Evolutionary conservation across 2,888 invertebrate species (phyloP).

Genomic region (Plutella xylostella): DNA sequence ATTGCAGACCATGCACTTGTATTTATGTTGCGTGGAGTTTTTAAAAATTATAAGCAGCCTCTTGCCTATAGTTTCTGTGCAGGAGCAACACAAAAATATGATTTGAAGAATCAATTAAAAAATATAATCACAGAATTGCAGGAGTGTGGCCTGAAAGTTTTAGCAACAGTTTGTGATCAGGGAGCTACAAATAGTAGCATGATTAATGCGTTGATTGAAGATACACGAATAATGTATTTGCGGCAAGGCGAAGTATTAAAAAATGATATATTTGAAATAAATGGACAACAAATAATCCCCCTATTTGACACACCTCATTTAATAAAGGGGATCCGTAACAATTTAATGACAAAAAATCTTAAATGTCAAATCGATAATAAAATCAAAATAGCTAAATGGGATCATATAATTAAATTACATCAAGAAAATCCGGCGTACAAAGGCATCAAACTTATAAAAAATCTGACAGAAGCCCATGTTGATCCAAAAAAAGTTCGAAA

Average conservation of each 20-base stretch:
- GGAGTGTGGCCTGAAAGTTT: neutral
- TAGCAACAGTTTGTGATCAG: slow-evolving; percentile 13
- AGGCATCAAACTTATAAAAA: slow-evolving; percentile 12
- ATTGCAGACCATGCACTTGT: slow-evolving; percentile 16
- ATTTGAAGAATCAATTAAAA: slow-evolving; percentile 9
- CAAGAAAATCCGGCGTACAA: slow-evolving; percentile 12
- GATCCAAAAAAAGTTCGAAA: slow-evolving; percentile 9
- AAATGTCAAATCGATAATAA: slow-evolving; percentile 5
- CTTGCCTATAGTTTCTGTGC: slow-evolving; percentile 13
- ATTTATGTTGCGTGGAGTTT: slow-evolving; percentile 13
- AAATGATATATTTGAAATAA: slow-evolving; percentile 6
- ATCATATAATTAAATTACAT: slow-evolving; percentile 8
- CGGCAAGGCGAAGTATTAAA: slow-evolving; percentile 4
- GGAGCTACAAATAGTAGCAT: slow-evolving; percentile 11
- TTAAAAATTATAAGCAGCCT: slow-evolving; percentile 15
- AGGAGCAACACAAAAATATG: slow-evolving; percentile 9
- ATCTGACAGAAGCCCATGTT: slow-evolving; percentile 13
- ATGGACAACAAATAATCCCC: slow-evolving; percentile 10
- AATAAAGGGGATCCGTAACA: slow-evolving; percentile 16
- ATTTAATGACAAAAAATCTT: slow-evolving; percentile 13
- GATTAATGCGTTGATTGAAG: slow-evolving; percentile 9
- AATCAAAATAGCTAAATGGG: slow-evolving; percentile 11
- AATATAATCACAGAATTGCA: neutral
- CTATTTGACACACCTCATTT: slow-evolving; percentile 16
- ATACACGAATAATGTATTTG: slow-evolving; percentile 6